Percentiles rank a stretch among this genome's conserved stretches.
Conservation (phyloP, 1,140 invertebrate genomes). For the Drosophila ogumai region DNA sequence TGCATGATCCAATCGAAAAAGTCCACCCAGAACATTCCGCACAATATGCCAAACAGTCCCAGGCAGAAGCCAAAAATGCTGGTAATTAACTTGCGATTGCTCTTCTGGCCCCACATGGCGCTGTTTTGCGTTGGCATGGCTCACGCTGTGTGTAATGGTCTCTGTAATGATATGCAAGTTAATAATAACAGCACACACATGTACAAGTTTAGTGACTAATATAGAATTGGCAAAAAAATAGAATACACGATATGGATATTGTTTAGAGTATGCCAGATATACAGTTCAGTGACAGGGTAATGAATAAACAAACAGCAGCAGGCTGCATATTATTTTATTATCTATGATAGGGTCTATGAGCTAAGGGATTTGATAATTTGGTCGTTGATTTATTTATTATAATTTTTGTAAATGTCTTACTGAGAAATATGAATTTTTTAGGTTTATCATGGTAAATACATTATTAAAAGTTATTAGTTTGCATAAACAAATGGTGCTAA, state of each 20-base stretch:
- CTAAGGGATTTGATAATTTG: neutral
- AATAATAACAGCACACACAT: constrained; percentile 11
- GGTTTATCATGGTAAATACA: neutral
- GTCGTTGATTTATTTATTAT: neutral
- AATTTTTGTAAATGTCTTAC: no score
- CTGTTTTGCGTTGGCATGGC: constrained; percentile 64
- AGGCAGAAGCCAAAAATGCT: constrained; percentile 74
- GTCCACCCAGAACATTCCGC: constrained; percentile 81
- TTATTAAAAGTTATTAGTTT: neutral
- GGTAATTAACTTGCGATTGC: constrained; percentile 69
- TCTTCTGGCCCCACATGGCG: constrained; percentile 61
- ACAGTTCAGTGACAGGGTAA: constrained; percentile 4
- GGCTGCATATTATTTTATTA: constrained; percentile 3
- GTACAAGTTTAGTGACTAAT: neutral
- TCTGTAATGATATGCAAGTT: constrained; percentile 50
- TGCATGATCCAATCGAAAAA: constrained; percentile 80
- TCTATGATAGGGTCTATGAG: neutral
- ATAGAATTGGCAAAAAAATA: neutral
- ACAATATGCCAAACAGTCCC: constrained; percentile 73
- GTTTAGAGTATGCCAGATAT: neutral
- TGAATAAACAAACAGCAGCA: constrained; percentile 7
- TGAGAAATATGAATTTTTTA: no score
- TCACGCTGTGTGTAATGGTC: constrained; percentile 29
- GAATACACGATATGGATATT: constrained; percentile 3
- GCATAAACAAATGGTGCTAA: no score